A percentile compares a stretch with the other conserved stretches of the same genome.
These are phyloP conservation scores for Rhea americana DNA, from an alignment of 2,113 vertebrate genomes.

Conservation along the genomic window DNA sequence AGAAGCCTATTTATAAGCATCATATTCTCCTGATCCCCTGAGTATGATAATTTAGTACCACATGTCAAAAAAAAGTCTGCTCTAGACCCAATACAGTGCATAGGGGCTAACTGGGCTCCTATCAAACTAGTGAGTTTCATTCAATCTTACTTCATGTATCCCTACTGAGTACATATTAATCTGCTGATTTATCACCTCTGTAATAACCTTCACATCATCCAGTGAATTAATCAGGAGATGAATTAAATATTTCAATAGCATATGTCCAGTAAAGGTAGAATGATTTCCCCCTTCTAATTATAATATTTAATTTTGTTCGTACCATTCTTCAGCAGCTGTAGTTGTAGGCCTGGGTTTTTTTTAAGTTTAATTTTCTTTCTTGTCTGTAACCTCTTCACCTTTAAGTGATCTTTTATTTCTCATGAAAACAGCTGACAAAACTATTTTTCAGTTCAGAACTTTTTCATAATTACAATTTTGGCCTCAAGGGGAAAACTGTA, in stretches of 20 bases:
- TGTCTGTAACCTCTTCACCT: conserved; percentile 63
- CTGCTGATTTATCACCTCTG: conserved; percentile 20
- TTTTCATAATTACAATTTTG: conserved; percentile 76
- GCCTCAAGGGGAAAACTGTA: conserved; percentile 63
- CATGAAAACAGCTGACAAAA: conserved; percentile 65
- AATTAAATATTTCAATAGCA: conserved; percentile 60
- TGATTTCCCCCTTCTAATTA: conserved; percentile 37
- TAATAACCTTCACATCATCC: conserved; percentile 38
- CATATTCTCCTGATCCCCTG: not conserved
- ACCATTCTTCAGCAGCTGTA: conserved; percentile 4
- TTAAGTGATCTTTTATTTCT: conserved; percentile 68
- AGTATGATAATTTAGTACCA: not conserved
- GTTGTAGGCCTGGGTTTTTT: not conserved
- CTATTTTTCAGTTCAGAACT: conserved; percentile 63
- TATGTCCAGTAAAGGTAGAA: conserved; percentile 52
- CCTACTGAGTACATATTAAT: conserved; percentile 25
- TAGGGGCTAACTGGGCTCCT: not conserved
- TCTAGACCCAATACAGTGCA: not conserved
- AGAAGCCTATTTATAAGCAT: not conserved
- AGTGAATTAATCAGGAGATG: conserved; percentile 52
- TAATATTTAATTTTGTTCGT: conserved; percentile 64
- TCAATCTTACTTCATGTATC: conserved; percentile 3
- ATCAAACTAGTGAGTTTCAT: not conserved
- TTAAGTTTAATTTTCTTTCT: conserved; percentile 61
- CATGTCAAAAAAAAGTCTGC: not conserved